Conservation (phyloP, 1,140 invertebrate genomes). For the Drosophila athabasca region DNA sequence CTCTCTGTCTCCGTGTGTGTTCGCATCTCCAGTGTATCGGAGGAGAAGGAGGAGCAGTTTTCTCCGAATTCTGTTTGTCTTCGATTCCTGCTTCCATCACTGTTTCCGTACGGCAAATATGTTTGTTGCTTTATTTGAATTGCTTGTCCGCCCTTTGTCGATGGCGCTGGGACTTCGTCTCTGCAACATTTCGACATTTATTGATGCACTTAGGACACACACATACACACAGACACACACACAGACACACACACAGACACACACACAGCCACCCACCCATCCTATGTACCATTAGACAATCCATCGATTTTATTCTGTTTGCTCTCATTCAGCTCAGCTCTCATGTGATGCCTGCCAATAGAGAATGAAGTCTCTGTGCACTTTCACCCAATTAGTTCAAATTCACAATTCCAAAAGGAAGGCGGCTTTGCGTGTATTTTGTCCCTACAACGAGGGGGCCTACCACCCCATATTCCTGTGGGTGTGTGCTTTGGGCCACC, state of each 20-base stretch:
- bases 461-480: not conserved
- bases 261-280: too few relatives aligned
- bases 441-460: not conserved
- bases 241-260: too few relatives aligned
- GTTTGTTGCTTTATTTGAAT: constrained; percentile 73
- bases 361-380: constrained; percentile 4
- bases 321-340: constrained; percentile 24
- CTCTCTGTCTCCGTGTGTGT: not conserved
- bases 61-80: constrained; percentile 51
- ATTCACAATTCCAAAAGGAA: constrained; percentile 29
- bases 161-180: constrained; percentile 5
- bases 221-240: not conserved
- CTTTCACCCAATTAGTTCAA: constrained; percentile 71
- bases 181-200: constrained; percentile 57
- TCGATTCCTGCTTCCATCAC: constrained; percentile 51
- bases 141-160: constrained; percentile 27
- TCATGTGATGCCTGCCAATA: constrained; percentile 4
- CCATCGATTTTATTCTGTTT: constrained; percentile 72
- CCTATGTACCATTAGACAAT: not conserved
- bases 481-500: not conserved
- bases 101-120: constrained; percentile 52
- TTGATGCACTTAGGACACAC: constrained; percentile 68
- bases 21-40: not conserved
- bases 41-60: not conserved
- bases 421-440: constrained; percentile 12